A percentile compares a stretch with the other conserved stretches of the same genome.
These are phyloP conservation scores for Trachelus stipa DNA, from an alignment of 2,888 invertebrate genomes.

Conservation along the genomic window DNA sequence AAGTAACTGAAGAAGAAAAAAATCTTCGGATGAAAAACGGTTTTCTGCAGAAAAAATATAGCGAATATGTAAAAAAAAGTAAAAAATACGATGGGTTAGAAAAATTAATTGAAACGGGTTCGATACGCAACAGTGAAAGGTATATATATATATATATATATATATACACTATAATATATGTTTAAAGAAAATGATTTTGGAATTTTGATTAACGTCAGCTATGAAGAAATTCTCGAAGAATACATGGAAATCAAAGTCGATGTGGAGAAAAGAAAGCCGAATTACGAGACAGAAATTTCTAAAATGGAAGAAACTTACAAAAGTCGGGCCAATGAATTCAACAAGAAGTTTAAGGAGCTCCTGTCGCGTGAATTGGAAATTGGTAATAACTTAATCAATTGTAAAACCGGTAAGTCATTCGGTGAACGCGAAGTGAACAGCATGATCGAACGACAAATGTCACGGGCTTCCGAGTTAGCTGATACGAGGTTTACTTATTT, in stretches of 20 bases:
- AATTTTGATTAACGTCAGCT: conserved; percentile 23
- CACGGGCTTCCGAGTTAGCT: conserved; percentile 22
- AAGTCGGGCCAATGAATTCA: conserved; percentile 7
- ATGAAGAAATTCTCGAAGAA: conserved; percentile 32
- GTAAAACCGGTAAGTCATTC: conserved; percentile 9
- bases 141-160: background rate
- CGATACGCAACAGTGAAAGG: background rate
- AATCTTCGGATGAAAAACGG: conserved; percentile 30
- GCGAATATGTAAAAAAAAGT: conserved; percentile 20
- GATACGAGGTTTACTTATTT: conserved; percentile 30
- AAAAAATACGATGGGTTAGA: background rate
- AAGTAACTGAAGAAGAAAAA: conserved; percentile 27
- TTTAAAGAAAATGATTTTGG: background rate
- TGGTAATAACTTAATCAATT: conserved; percentile 12
- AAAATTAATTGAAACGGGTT: background rate
- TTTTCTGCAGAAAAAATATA: conserved; percentile 39
- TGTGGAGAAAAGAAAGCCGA: background rate
- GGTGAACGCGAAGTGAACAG: conserved; percentile 12
- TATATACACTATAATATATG: background rate
- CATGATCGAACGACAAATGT: conserved; percentile 28
- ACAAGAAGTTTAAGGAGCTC: conserved; percentile 25
- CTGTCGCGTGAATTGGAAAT: conserved; percentile 24
- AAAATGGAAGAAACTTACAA: conserved; percentile 9
- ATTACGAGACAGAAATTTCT: background rate
- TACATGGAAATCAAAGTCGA: conserved; percentile 7